A percentile compares a stretch with the other conserved stretches of the same genome.
These are phyloP conservation scores for Chelon auratus DNA, from an alignment of 2,797 vertebrate species.

Conservation along the genomic window DNA sequence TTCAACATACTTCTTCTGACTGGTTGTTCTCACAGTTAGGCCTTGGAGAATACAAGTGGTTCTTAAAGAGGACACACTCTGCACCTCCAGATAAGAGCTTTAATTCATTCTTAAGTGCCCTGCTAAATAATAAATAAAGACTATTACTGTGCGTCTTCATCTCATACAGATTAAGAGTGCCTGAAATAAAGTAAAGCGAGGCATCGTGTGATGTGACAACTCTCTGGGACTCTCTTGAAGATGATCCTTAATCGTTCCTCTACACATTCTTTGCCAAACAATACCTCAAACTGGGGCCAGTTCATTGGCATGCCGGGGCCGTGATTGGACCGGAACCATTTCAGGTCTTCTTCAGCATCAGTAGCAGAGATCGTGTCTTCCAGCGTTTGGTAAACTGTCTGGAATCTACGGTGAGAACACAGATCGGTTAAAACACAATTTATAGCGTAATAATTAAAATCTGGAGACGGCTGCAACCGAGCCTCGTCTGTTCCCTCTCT, in stretches of 20 bases:
- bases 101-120: constrained; percentile 14
- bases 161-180: background rate
- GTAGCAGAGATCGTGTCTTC: constrained; percentile 90
- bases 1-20: background rate
- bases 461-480: background rate
- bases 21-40: constrained; percentile 2
- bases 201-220: background rate
- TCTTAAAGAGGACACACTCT: background rate
- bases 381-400: constrained; percentile 91
- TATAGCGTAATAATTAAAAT: background rate
- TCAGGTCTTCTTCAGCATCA: constrained; percentile 92
- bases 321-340: constrained; percentile 94
- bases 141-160: constrained; percentile 5
- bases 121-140: constrained; percentile 19
- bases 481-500: background rate
- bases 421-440: background rate
- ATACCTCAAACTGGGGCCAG: constrained; percentile 99
- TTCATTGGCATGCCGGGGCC: constrained; percentile 99
- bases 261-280: constrained; percentile 58
- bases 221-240: background rate
- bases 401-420: constrained; percentile 84
- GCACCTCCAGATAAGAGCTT: background rate
- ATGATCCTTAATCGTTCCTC: background rate
- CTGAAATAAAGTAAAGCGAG: background rate
- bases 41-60: background rate